phyloP scores from a whole-genome alignment of 2,797 vertebrate genomes.

The Gorsachius magnificus region DNA sequence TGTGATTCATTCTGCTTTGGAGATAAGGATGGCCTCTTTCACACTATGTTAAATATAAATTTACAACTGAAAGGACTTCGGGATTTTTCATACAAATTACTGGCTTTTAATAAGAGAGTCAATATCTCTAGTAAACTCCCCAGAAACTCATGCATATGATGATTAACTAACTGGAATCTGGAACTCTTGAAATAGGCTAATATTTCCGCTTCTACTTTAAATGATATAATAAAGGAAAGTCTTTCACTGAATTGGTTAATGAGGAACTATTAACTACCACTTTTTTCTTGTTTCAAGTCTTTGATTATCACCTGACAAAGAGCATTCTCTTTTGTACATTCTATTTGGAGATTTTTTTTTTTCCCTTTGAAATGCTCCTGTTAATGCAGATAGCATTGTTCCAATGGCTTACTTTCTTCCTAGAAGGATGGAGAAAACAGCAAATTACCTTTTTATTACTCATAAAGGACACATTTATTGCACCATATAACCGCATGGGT shows the following conservation, averaged over 20 bases:
- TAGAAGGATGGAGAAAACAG: not conserved
- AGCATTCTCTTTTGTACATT: not conserved
- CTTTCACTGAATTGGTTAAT: not conserved
- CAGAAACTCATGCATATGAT: not conserved
- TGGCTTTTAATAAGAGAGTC: not conserved
- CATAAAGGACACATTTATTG: not conserved
- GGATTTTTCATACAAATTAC: not conserved
- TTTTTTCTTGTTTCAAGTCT: not conserved
- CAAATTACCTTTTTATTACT: not conserved
- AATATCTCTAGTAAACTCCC: not conserved
- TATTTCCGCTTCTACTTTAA: not conserved
- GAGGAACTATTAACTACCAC: not conserved
- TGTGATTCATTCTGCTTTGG: not conserved
- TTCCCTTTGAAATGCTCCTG: not conserved
- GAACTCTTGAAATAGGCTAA: not conserved
- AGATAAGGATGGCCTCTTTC: not conserved
- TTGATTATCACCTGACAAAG: not conserved
- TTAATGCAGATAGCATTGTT: not conserved
- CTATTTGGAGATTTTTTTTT: not conserved
- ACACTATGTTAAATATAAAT: not conserved
- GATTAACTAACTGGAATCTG: not conserved
- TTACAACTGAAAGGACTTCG: not conserved
- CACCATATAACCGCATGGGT: fast-evolving
- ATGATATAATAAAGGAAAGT: not conserved
- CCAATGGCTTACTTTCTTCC: not conserved